Percentiles rank a stretch among this genome's conserved stretches.
These are phyloP conservation scores for Colletes latitarsis DNA, from an alignment of 1,140 invertebrate species.

Conservation along the genomic window DNA sequence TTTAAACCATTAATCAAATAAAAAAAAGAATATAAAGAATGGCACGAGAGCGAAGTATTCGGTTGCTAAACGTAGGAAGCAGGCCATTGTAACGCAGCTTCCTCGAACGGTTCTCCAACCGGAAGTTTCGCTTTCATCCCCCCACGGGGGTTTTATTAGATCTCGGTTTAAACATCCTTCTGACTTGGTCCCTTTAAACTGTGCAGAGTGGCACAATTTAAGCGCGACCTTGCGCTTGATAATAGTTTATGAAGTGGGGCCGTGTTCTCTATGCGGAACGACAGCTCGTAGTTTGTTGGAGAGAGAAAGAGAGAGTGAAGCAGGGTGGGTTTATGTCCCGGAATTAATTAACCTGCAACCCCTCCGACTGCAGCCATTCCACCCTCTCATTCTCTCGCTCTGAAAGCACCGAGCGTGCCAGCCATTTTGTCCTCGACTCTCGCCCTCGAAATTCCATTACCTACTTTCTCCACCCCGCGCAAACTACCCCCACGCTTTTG, in stretches of 20 bases:
- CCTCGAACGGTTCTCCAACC: neutral
- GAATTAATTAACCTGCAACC: conserved; percentile 80
- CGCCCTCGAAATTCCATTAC: conserved; percentile 79
- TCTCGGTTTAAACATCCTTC: conserved; percentile 52
- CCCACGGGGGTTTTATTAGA: conserved; percentile 61
- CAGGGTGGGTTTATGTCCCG: conserved; percentile 74
- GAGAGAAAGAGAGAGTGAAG: conserved; percentile 30
- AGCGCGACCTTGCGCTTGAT: conserved; percentile 77
- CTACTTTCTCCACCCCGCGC: conserved; percentile 62
- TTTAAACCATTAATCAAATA: too few relatives aligned
- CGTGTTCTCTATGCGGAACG: conserved; percentile 60
- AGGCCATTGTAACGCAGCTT: too few relatives aligned
- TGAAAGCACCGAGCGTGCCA: conserved; percentile 68
- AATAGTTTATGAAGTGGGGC: conserved; percentile 77
- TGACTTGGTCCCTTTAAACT: conserved; percentile 72
- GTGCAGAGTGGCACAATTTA: conserved; percentile 76
- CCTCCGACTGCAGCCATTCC: conserved; percentile 62
- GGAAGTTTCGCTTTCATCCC: neutral
- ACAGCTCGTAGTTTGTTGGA: conserved; percentile 48
- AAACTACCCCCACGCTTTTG: conserved; percentile 38
- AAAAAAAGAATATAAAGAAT: too few relatives aligned
- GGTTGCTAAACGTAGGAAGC: too few relatives aligned
- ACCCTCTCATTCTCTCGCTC: conserved; percentile 54
- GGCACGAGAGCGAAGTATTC: too few relatives aligned
- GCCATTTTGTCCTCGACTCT: conserved; percentile 76